Evolutionary conservation across 92 coral and sea anemone species (phyloP).

Genomic region (Zoanthus gigantus): DNA sequence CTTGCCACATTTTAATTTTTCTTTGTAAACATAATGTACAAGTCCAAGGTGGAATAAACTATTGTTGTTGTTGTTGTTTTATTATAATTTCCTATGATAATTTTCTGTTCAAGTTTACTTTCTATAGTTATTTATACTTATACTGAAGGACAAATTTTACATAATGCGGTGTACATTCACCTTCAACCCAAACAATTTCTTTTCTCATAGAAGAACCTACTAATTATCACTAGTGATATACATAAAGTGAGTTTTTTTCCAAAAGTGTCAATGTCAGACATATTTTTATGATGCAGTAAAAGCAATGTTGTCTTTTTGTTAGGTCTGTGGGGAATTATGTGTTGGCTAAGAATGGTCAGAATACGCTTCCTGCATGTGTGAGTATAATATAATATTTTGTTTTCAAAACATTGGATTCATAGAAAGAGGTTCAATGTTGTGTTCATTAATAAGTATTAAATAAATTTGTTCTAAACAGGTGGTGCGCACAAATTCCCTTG

Average conservation of each 20-base stretch:
- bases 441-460: conserved; percentile 25
- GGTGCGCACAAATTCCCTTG: conserved; percentile 51
- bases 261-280: conserved; percentile 33
- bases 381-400: conserved; percentile 36
- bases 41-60: no score
- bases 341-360: conserved; percentile 43
- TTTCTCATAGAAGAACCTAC: conserved; percentile 38
- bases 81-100: conserved; percentile 30
- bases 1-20: no score
- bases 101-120: conserved; percentile 39
- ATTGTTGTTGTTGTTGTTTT: neutral
- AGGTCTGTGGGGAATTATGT: conserved; percentile 41
- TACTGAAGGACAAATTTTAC: conserved; percentile 36
- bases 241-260: neutral
- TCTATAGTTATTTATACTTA: conserved; percentile 40
- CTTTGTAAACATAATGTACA: no score
- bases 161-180: conserved; percentile 36
- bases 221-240: conserved; percentile 22
- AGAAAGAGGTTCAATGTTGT: conserved; percentile 42
- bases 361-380: conserved; percentile 40
- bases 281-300: conserved; percentile 19
- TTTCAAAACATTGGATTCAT: conserved; percentile 31
- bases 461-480: conserved; percentile 20
- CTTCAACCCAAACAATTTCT: conserved; percentile 40
- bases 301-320: conserved; percentile 20